A percentile compares a stretch with the other conserved stretches of the same genome.
These are phyloP conservation scores for Rhincodon typus DNA, from an alignment of 2,797 vertebrate species.

Conservation along the genomic window DNA sequence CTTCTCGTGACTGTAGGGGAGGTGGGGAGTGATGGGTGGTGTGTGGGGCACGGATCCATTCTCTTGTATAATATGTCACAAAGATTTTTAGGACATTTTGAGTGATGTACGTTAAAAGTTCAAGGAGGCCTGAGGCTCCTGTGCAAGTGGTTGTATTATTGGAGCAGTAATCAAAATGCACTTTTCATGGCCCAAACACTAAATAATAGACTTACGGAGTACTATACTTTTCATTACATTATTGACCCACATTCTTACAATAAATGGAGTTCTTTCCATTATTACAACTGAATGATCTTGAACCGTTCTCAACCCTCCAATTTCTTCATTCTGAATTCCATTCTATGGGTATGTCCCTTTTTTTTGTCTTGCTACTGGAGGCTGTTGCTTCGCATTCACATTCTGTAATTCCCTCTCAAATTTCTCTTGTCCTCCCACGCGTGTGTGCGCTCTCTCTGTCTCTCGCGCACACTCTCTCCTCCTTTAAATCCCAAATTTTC, in stretches of 20 bases:
- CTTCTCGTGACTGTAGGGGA: not conserved
- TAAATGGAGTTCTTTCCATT: not conserved
- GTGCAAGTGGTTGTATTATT: not conserved
- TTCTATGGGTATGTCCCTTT: not conserved
- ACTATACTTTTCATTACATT: not conserved
- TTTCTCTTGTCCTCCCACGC: too few species aligned
- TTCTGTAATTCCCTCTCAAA: not conserved
- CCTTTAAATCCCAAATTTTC: not conserved
- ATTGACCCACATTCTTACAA: not conserved
- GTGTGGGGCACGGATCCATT: not conserved
- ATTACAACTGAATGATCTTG: not conserved
- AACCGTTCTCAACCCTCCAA: not conserved
- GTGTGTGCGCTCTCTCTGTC: too few species aligned
- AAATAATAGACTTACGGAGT: not conserved
- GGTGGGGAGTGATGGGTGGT: not conserved
- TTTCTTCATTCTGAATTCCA: not conserved
- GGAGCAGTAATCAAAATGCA: not conserved
- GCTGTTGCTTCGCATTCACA: not conserved
- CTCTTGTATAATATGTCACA: not conserved
- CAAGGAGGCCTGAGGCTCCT: not conserved
- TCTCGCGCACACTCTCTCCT: not conserved
- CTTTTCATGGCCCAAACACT: not conserved
- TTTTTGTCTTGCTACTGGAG: not conserved
- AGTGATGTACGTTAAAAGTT: not conserved
- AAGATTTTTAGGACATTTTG: not conserved